These are phyloP conservation scores for Laupala kohalensis DNA, from an alignment of 1,140 invertebrate species.

Conservation along the genomic window DNA sequence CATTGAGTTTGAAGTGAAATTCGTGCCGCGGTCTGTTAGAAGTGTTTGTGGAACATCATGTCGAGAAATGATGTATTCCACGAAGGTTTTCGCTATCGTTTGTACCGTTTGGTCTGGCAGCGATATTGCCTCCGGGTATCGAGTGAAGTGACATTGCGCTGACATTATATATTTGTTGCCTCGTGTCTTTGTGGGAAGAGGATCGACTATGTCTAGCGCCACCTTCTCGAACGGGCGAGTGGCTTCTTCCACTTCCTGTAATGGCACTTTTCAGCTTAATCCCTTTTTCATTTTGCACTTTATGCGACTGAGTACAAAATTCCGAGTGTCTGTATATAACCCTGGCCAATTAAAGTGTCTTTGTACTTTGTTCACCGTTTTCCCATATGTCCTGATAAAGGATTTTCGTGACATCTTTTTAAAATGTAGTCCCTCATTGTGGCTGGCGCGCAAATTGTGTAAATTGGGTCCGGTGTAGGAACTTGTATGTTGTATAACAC, in stretches of 20 bases:
- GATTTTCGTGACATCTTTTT: background rate
- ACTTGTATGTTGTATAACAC: background rate
- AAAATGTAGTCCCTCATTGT: background rate
- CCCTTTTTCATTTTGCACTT: background rate
- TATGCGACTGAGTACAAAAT: too few species aligned
- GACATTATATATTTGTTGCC: background rate
- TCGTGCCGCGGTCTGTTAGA: too few species aligned
- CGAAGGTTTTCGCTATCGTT: background rate
- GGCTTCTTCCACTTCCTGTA: background rate
- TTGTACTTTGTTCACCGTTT: background rate
- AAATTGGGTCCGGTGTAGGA: background rate
- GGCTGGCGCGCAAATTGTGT: background rate
- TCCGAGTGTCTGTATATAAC: background rate
- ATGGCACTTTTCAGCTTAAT: background rate
- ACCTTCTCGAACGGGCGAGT: background rate
- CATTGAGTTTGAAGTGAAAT: background rate
- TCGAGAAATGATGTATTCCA: background rate
- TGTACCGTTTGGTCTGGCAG: background rate
- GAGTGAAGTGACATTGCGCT: background rate
- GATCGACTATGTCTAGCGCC: background rate
- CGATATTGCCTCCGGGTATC: background rate
- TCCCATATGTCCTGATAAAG: background rate
- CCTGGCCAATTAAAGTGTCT: background rate
- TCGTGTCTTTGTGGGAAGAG: background rate
- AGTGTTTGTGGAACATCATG: background rate